Base-by-base conservation (phyloP, 2,113 vertebrate genomes). In the Melanostigma gelatinosum region DNA sequence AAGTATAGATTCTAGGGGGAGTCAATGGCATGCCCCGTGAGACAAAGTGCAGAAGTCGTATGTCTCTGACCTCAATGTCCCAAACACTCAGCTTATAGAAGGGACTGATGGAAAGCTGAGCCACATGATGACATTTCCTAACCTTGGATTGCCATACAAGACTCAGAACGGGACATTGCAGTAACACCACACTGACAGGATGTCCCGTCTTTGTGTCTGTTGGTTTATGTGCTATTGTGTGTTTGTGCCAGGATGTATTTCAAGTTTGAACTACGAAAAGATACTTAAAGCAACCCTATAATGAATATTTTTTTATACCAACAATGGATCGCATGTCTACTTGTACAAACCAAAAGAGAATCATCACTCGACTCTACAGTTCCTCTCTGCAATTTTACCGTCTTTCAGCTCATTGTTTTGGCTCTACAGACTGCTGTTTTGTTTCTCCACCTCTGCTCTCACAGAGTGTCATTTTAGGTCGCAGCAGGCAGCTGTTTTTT, bases 61-160 rank as follows among this genome's bases (percentile, higher is more conserved):
- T 73, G 79, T 89, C 87, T 86, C 62, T 67, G 81, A 88, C 82
- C 82, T 44, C 20, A 34, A 50, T 20, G 70, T 82, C 60, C 44
- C 62, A 65, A 69, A 73, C 52, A 8, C 5, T 83, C 57, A 44
- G 55, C 58, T 77, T 16, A 50, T 50, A 61, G 50, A 4, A 9
- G 15, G 32, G 20, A 69, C 54, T 44, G 67, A 42, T 42, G 64
- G 84, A 79, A 90, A 85, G 80, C 24, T 65, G 85, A 92, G 66
- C 58, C 75, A 42, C 12, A 32, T 63, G n/a, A 64, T 70, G 72
- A 85, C 77, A 79, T 88, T 80, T 84, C 5, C 70, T 44, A 60
- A 72, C 72, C 73, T 83, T 15, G 10, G 54, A 57, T 18, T 57
- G 42, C 67, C 29, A 54, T 42, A 76, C 18, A 66, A 55, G 27